Conservation (phyloP, 2,888 invertebrate genomes). For the Eubasilissa splendida region DNA sequence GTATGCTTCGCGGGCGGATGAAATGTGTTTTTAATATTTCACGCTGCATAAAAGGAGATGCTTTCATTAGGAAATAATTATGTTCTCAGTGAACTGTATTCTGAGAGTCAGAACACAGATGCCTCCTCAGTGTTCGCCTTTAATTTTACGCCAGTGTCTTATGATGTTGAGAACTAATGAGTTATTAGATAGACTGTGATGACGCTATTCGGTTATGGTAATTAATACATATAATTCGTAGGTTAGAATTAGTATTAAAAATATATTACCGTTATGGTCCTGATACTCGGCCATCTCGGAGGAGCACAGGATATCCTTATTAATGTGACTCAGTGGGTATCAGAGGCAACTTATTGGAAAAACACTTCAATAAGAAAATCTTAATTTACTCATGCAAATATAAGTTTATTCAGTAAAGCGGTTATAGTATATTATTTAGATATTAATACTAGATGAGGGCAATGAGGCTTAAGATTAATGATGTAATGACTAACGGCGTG, state of each 20-base stretch:
- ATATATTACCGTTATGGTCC: not conserved
- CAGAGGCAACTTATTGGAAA: too few relatives aligned
- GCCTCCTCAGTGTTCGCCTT: not conserved
- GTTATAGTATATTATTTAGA: too few relatives aligned
- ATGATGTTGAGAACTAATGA: slow-evolving; percentile 3
- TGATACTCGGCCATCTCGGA: too few relatives aligned
- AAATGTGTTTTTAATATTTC: slow-evolving; percentile 22
- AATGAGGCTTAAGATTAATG: too few relatives aligned
- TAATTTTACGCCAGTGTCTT: slow-evolving; percentile 1
- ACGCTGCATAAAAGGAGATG: slow-evolving; percentile 1
- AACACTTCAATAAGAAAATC: too few relatives aligned
- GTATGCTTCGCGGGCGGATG: slow-evolving; percentile 17
- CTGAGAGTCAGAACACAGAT: not conserved
- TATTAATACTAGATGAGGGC: too few relatives aligned
- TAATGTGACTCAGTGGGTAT: too few relatives aligned
- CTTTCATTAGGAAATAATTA: slow-evolving; percentile 15
- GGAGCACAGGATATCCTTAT: too few relatives aligned
- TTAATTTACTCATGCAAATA: too few relatives aligned
- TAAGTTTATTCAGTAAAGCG: too few relatives aligned
- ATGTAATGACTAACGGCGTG: too few relatives aligned
- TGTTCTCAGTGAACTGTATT: not conserved
- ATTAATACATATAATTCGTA: not conserved
- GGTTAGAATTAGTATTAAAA: not conserved
- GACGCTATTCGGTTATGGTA: too few relatives aligned
- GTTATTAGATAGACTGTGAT: not conserved